These are phyloP conservation scores for Incurvaria masculella DNA, from an alignment of 2,888 invertebrate genomes.

Conservation along the genomic window DNA sequence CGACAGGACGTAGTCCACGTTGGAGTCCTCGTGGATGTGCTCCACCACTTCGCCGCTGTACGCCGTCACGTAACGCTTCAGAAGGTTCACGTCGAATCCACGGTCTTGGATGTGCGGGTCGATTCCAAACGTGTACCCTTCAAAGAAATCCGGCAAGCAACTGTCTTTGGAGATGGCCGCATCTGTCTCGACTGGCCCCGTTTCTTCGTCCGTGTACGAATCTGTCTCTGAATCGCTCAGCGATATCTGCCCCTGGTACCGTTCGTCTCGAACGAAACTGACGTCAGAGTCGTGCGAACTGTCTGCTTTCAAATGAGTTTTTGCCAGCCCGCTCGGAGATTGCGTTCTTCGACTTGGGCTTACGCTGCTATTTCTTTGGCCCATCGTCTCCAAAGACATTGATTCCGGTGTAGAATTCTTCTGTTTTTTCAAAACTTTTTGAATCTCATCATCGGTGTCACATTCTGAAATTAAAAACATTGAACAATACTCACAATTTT, in stretches of 20 bases:
- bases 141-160: slow-evolving; percentile 44
- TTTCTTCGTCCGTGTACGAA: neutral
- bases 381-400: neutral
- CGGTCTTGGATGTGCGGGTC: slow-evolving; percentile 21
- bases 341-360: slow-evolving; percentile 1
- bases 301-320: slow-evolving; percentile 4
- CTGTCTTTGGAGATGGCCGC: neutral
- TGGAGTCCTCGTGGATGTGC: slow-evolving; percentile 21
- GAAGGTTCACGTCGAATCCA: slow-evolving; percentile 26
- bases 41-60: slow-evolving; percentile 55
- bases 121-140: slow-evolving; percentile 44
- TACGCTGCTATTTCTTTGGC: slow-evolving; percentile 3
- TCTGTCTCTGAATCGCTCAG: slow-evolving; percentile 3
- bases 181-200: neutral
- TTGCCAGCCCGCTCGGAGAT: slow-evolving; percentile 19
- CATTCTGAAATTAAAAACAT: slow-evolving; percentile 43
- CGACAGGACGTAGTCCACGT: slow-evolving; percentile 22
- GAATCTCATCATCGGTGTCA: slow-evolving; percentile 64
- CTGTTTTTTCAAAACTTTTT: slow-evolving; percentile 34
- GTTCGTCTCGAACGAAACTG: slow-evolving; percentile 23
- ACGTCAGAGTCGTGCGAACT: slow-evolving; percentile 12
- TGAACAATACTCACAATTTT: too few relatives aligned
- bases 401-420: slow-evolving; percentile 11
- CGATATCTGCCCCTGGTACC: slow-evolving; percentile 17
- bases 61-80: slow-evolving; percentile 55